Percentiles rank a stretch among this genome's conserved stretches.
phyloP scores from a whole-genome alignment of 2,888 invertebrate genomes.

The Scaptomyza parva region DNA sequence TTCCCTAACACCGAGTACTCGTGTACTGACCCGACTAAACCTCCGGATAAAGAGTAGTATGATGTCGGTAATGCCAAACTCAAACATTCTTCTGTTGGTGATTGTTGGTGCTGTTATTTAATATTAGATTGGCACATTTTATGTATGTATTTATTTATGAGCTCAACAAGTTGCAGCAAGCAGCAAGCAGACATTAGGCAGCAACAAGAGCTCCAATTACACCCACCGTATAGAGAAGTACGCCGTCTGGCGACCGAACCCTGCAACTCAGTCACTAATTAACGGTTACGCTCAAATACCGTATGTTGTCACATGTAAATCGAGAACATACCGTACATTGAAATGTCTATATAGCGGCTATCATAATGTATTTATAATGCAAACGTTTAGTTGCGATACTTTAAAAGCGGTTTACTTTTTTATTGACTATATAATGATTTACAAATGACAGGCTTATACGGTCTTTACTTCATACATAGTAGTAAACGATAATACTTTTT shows the following conservation, averaged over 20 bases:
- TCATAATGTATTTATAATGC: constrained; percentile 7
- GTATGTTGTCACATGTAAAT: constrained; percentile 57
- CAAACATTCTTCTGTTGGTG: background rate
- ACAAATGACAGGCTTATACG: constrained; percentile 16
- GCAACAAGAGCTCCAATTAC: constrained; percentile 51
- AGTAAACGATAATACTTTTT: no score
- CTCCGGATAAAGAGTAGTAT: background rate
- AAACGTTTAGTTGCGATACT: constrained; percentile 2
- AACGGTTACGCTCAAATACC: constrained; percentile 47
- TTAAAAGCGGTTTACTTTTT: constrained; percentile 9
- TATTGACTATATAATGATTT: background rate
- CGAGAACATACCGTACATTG: constrained; percentile 1
- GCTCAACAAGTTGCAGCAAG: constrained; percentile 41
- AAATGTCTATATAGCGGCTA: background rate
- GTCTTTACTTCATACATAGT: background rate
- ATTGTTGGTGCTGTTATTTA: constrained; percentile 2
- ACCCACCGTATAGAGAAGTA: constrained; percentile 41
- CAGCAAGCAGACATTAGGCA: background rate
- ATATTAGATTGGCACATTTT: constrained; percentile 50
- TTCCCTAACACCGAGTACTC: background rate
- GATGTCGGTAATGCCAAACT: background rate
- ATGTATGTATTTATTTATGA: constrained; percentile 51
- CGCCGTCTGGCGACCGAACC: constrained; percentile 55
- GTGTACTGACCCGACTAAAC: no score
- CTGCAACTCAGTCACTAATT: constrained; percentile 48